phyloP scores from a whole-genome alignment of 2,888 invertebrate species.

The Lacanobia oleracea region DNA sequence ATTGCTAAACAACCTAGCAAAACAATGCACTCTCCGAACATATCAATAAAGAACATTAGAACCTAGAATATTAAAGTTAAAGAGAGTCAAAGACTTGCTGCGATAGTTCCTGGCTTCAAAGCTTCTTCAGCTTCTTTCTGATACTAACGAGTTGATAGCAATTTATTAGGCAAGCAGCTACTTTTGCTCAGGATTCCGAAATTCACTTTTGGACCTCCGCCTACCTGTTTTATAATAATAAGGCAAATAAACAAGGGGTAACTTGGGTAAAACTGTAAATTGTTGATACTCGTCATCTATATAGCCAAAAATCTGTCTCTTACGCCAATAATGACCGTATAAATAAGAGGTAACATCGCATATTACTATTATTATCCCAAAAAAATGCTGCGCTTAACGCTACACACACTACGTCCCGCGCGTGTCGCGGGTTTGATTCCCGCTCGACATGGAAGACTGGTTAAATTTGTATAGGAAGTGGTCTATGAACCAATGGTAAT shows the following conservation, averaged over 20 bases:
- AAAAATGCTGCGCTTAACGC: too few relatives aligned
- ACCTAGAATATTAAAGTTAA: conserved; percentile 1
- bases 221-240: not conserved
- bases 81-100: not conserved
- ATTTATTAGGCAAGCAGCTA: not conserved
- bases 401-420: too few relatives aligned
- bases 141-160: not conserved
- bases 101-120: not conserved
- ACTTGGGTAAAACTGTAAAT: not conserved
- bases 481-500: too few relatives aligned
- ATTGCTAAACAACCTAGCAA: conserved; percentile 63
- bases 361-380: too few relatives aligned
- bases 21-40: conserved; percentile 49
- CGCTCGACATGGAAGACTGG: not conserved
- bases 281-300: not conserved
- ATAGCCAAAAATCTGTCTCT: not conserved
- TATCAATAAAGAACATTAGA: conserved; percentile 18
- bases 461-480: too few relatives aligned
- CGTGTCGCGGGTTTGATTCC: not conserved
- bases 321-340: not conserved
- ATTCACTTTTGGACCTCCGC: not conserved
- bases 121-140: not conserved
- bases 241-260: too few relatives aligned
- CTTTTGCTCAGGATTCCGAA: not conserved
- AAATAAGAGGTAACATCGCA: too few relatives aligned